Percentiles rank a stretch among this genome's conserved stretches.
These are phyloP conservation scores for Laterallus jamaicensis DNA, from an alignment of 2,113 vertebrate genomes.

Conservation along the genomic window DNA sequence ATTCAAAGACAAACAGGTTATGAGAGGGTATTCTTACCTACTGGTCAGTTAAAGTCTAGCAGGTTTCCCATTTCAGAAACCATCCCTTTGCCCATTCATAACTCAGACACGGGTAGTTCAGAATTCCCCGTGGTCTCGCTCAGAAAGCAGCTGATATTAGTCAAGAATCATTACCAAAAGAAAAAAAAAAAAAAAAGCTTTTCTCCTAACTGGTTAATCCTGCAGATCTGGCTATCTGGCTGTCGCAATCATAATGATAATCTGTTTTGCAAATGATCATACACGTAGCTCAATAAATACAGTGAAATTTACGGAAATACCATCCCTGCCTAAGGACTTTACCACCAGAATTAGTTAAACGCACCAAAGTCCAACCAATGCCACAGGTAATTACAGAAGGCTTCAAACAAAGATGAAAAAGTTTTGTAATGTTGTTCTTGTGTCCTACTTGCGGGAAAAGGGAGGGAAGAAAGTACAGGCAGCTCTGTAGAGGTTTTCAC, in stretches of 20 bases:
- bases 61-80: neutral
- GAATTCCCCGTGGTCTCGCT: neutral
- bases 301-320: neutral
- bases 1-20: neutral
- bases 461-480: neutral
- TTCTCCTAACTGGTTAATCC: neutral
- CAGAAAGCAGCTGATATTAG: neutral
- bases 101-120: neutral
- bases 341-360: neutral
- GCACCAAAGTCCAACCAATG: neutral
- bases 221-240: neutral
- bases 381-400: neutral
- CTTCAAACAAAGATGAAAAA: neutral
- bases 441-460: neutral
- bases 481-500: neutral
- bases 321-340: neutral
- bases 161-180: neutral
- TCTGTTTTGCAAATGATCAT: neutral
- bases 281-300: neutral
- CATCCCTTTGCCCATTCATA: neutral
- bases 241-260: neutral
- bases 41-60: neutral
- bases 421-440: neutral
- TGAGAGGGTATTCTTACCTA: neutral
- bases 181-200: neutral